Base-by-base conservation (phyloP, 2,888 invertebrate species). In the Anthophora plumipes region DNA sequence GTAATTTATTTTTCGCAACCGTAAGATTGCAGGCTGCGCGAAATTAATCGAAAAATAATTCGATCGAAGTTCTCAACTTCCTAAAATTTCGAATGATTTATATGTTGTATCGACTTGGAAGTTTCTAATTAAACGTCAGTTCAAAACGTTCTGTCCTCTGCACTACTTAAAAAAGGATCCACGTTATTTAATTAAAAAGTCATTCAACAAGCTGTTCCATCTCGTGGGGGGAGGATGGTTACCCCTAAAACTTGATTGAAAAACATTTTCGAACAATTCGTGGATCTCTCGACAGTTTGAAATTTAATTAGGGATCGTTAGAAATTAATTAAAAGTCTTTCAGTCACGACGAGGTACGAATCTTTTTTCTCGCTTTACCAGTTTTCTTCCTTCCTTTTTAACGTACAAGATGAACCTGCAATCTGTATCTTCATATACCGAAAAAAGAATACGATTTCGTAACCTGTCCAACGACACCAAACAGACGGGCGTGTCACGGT, bases 281-380 rank as follows among this genome's bases (percentile, higher is more conserved):
- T 6, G n/a, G 39, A 59, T 37, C 46, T 7, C 31, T 22, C 48
- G 37, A 57, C 57, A 63, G 48, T 64, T 41, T n/a, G 48, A 76
- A 64, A 77, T 77, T 77, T 64, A 77, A 77, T 77, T 52, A 77
- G 50, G 37, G 61, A 75, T 75, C 55, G 67, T 74, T 48, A 61
- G 25, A 54, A 55, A 67, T 69, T 63, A 46, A 69, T 69, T 63
- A 22, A 54, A 74, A 46, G 25, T 1, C 25, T 12, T 14, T 8
- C 12, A n/a, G 41, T 14, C 22, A 9, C 12, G 50, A 31, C 9
- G 39, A 17, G 12, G 22, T 20, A 20, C 54, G 25, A 25, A 4
- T 46, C 25, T 46, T 63, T 43, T 22, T 0, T n/a, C n/a, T n/a
- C n/a, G n/a, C n/a, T n/a, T n/a, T n/a, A n/a, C n/a, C n/a, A n/a